Base-by-base conservation (phyloP, 1,140 invertebrate genomes). In the Orchesella cincta region DNA sequence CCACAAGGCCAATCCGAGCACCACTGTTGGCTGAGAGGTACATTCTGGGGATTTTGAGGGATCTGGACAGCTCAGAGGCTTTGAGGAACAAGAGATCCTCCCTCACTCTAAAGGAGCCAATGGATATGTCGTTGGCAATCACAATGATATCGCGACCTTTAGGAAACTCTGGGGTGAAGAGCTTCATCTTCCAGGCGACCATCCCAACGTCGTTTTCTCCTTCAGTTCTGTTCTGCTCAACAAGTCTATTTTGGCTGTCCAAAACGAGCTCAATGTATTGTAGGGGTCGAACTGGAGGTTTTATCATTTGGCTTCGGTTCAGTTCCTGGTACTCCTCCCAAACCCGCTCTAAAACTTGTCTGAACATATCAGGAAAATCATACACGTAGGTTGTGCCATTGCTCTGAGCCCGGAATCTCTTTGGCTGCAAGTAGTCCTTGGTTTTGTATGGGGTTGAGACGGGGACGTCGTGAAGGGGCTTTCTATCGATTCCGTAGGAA, bases 351-450 rank as follows among this genome's bases (percentile, higher is more conserved):
- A 94, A 88, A 83, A 94, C 93, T 86, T 98, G 95, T 67, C 93
- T 88, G 87, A 99, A 98, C 93, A 99, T 97, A 82, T 98, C 95
- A 1, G 96, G 97, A 84, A 91, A 92, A 85, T 99, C 98, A 86
- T 99, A 99, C 0, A 97, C 96, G 85, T 99, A 99, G 0, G 97
- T 99, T 0, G 98, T 99, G 12, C 96, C 96, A 82, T 92, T 92
- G 52, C 92, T 94, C 84, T 98, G 97, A 0, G 98, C 98, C 87
- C 97, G 93, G 87, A 98, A 99, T 52, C 98, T 88, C 86, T 99
- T 99, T 77, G 97, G 93, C 86, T 99, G 98, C 51, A 99, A 86
- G 84, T 97, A 98, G 87, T 98, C 46, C 97, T 86, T 99, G 98
- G 97, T 98, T 80, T 98, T 90, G 85, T 99, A 99, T 0, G 97